Conservation (phyloP, 2,113 vertebrate species). For the Alethe castanea region DNA sequence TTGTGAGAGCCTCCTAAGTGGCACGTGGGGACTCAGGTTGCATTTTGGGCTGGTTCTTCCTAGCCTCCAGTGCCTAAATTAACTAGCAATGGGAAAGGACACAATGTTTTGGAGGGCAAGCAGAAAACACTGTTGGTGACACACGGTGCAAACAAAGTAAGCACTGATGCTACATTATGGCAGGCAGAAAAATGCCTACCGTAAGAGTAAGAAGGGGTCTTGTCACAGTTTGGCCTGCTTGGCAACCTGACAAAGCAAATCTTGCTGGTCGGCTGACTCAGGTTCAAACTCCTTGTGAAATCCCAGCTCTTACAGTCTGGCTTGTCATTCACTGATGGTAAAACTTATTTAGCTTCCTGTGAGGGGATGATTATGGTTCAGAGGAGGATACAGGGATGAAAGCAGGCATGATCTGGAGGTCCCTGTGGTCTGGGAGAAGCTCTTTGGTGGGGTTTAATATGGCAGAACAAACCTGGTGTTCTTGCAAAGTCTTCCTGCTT, state of each 20-base stretch:
- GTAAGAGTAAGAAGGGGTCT: neutral
- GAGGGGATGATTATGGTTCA: neutral
- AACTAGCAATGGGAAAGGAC: neutral
- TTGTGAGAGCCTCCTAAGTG: neutral
- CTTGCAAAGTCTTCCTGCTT: neutral
- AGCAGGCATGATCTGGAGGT: neutral
- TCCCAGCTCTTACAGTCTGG: neutral
- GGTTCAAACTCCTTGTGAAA: neutral
- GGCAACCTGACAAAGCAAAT: neutral
- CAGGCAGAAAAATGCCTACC: neutral
- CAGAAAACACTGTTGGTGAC: fast-evolving
- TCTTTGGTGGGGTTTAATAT: neutral
- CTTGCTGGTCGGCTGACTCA: neutral
- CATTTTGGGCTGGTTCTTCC: neutral
- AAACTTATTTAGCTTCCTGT: fast-evolving
- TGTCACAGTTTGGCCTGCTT: neutral
- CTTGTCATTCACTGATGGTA: neutral
- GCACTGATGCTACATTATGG: fast-evolving
- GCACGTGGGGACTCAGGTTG: neutral
- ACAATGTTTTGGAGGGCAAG: neutral
- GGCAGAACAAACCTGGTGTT: neutral
- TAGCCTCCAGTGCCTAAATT: neutral
- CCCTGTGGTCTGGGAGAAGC: neutral
- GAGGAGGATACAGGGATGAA: neutral
- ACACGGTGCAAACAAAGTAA: fast-evolving